Evolutionary conservation across 2,113 vertebrate species (phyloP), one percentile per base, ranked within the genome.

Genomic region (Platichthys flesus): DNA sequence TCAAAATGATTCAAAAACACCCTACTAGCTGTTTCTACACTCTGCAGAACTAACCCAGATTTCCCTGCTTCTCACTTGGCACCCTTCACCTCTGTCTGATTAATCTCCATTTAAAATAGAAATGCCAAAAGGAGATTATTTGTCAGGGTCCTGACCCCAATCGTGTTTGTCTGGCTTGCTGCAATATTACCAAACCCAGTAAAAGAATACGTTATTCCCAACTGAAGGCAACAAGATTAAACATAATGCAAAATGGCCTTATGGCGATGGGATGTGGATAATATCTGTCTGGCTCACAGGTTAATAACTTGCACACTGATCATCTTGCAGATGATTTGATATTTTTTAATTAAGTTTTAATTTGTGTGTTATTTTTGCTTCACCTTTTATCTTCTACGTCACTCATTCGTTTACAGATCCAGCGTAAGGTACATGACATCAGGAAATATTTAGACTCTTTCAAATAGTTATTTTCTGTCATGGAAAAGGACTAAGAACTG

Each of bases 121-220:
- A 86, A 88, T 81, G 62, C 77, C 67, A 76, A 89, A 86, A 82
- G 83, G 71, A 85, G 90, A 90, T 91, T 87, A 88, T 85, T 82
- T 82, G 47, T 52, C 1, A n/a, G 69, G 78, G 58, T 78, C 67
- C 18, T 78, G 81, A 83, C 74, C 84, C 61, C 60, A 85, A 85
- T 89, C 70, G 49, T 79, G 67, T 56, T 74, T 55, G 42, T 20
- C 73, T 89, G 81, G 18, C 21, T 76, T 65, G 49, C 59, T 59
- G 66, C 40, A 37, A 10, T 40, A 61, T 78, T 81, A 61, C 21
- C 8, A 75, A 70, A 83, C 61, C 47, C 14, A 16, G 18, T 51
- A 42, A 79, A 54, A 49, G 60, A 82, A 73, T 64, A 71, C 60
- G 42, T 23, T 18, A 64, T 74, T 82, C 72, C 60, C 64, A 76